Evolutionary conservation across 2,113 vertebrate species (phyloP).

Genomic region (Scatophagus argus): DNA sequence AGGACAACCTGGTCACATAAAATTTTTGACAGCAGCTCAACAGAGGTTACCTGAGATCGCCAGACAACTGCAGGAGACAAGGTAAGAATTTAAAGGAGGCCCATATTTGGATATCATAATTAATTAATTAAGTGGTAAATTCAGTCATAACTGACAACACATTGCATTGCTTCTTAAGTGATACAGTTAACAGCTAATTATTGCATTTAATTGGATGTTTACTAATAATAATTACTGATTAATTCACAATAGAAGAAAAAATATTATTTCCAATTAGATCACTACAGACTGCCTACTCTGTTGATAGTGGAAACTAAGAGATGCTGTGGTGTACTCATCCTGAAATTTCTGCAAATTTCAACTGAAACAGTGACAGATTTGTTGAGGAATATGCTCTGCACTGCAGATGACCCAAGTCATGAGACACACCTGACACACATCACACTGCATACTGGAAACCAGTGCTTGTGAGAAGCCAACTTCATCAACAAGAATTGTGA

Average conservation of each 20-base stretch:
- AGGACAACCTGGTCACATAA: background rate
- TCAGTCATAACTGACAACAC: constrained; percentile 13
- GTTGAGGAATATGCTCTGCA: background rate
- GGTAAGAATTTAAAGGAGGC: background rate
- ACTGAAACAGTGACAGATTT: background rate
- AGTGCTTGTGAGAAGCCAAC: background rate
- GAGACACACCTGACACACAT: background rate
- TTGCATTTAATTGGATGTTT: constrained; percentile 1
- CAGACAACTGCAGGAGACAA: background rate
- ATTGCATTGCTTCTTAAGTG: constrained; percentile 17
- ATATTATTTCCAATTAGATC: background rate
- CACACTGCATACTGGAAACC: background rate
- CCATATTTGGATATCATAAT: background rate
- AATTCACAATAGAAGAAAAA: constrained; percentile 6
- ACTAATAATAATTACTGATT: constrained; percentile 3
- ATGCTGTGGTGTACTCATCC: background rate
- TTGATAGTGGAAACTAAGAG: background rate
- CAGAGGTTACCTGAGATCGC: background rate
- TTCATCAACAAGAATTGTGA: background rate
- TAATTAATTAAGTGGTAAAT: background rate
- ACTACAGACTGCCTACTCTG: background rate
- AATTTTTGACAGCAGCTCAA: too few species aligned
- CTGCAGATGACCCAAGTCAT: too few species aligned
- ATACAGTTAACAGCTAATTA: constrained; percentile 12
- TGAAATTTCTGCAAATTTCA: background rate